Conservation (phyloP, 1,140 invertebrate genomes). For the Drosophila seguyi region DNA sequence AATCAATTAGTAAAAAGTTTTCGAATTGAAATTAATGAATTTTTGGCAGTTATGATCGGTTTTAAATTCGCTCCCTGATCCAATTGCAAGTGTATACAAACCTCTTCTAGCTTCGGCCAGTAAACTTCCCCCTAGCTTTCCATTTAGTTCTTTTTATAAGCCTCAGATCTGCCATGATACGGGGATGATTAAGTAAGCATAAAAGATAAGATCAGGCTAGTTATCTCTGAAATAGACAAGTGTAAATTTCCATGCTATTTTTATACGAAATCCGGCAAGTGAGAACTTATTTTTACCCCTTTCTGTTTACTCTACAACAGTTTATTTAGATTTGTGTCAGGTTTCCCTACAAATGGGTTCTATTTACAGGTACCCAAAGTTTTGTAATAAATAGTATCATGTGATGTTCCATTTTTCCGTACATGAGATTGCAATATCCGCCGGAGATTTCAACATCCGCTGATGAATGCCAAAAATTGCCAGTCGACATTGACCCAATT, state of each 20-base stretch:
- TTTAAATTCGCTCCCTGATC: too few relatives aligned
- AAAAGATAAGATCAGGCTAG: conserved; percentile 46
- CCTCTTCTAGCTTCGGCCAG: not conserved
- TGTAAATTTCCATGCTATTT: conserved; percentile 65
- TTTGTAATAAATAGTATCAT: conserved; percentile 15
- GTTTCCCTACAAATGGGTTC: not conserved
- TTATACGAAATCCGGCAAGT: conserved; percentile 15
- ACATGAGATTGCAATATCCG: conserved; percentile 25
- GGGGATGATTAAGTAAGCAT: conserved; percentile 28
- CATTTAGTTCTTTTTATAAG: not conserved
- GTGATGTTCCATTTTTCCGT: not conserved
- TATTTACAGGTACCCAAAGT: conserved; percentile 28
- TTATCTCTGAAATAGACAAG: conserved; percentile 41
- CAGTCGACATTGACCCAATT: conserved; percentile 69
- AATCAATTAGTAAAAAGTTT: too few relatives aligned
- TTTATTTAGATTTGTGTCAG: conserved; percentile 30
- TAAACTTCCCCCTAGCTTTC: not conserved
- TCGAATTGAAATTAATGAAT: too few relatives aligned
- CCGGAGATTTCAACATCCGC: conserved; percentile 50
- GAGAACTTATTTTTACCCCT: conserved; percentile 32
- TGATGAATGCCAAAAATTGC: conserved; percentile 11
- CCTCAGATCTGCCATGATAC: conserved; percentile 19
- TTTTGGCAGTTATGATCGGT: too few relatives aligned
- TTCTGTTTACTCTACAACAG: conserved; percentile 14
- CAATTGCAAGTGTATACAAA: not conserved